phyloP scores from a whole-genome alignment of 2,797 vertebrate genomes.

The Gallinago nigripennis region DNA sequence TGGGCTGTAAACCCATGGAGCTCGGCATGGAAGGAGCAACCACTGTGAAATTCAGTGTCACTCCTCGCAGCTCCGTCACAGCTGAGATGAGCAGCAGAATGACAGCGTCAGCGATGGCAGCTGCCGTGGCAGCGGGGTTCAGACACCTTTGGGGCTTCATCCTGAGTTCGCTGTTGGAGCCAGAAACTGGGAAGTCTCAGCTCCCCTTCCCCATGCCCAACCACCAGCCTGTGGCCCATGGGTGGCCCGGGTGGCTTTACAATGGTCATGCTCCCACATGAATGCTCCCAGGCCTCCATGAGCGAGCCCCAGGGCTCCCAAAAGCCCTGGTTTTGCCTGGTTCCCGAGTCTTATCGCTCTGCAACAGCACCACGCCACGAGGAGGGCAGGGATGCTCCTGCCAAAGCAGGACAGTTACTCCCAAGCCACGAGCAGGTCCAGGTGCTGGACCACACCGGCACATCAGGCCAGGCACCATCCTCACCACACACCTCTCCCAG shows the following conservation, averaged over 20 bases:
- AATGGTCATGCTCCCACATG: background rate
- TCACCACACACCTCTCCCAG: background rate
- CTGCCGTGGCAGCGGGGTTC: fast-evolving
- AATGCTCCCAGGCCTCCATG: background rate
- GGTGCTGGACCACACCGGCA: fast-evolving
- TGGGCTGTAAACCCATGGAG: background rate
- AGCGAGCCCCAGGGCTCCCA: background rate
- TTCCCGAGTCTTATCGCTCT: background rate
- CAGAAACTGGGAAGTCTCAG: background rate
- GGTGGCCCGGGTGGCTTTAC: background rate
- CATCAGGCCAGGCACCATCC: background rate
- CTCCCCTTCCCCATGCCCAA: background rate
- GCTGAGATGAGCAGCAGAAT: background rate
- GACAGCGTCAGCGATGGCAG: fast-evolving
- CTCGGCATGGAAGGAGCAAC: background rate
- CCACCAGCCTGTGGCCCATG: fast-evolving
- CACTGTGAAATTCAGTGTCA: background rate
- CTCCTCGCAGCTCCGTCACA: background rate
- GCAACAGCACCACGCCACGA: fast-evolving
- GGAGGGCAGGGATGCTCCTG: background rate
- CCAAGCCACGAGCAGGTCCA: background rate
- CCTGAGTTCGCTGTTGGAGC: background rate
- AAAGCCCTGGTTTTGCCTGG: fast-evolving
- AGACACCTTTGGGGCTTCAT: background rate
- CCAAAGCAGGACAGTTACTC: background rate